phyloP scores from a whole-genome alignment of 2,888 invertebrate species.

The Acleris laterana region DNA sequence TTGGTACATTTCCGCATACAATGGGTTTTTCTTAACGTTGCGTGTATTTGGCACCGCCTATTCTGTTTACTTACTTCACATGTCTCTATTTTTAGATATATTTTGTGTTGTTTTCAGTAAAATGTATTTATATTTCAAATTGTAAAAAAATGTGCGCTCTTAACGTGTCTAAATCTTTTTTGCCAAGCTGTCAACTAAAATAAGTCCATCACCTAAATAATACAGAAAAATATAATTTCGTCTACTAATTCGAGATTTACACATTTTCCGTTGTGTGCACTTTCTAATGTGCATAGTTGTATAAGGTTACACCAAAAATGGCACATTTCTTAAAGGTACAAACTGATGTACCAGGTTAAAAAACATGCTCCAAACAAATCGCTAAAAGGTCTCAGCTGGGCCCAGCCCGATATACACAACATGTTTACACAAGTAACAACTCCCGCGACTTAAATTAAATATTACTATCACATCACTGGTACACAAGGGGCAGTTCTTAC shows the following conservation, averaged over 20 bases:
- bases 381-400: constrained; percentile 3
- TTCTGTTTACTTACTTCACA: no score
- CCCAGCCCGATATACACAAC: constrained; percentile 28
- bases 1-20: no score
- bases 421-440: constrained; percentile 14
- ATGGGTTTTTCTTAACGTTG: no score
- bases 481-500: constrained; percentile 8
- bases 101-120: no score
- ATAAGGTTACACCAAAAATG: no score
- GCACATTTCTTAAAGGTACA: not conserved
- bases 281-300: not conserved
- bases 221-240: not conserved
- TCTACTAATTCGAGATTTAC: constrained; percentile 30
- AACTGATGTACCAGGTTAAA: not conserved
- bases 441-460: constrained; percentile 27
- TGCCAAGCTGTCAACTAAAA: constrained; percentile 1
- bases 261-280: not conserved
- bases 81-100: no score
- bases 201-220: constrained; percentile 26
- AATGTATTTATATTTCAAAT: no score
- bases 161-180: no score
- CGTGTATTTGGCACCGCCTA: no score
- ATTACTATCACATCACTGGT: constrained; percentile 34
- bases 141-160: no score
- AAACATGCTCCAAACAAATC: not conserved